phyloP scores from a whole-genome alignment of 2,888 invertebrate genomes.

The Piscicola geometra region DNA sequence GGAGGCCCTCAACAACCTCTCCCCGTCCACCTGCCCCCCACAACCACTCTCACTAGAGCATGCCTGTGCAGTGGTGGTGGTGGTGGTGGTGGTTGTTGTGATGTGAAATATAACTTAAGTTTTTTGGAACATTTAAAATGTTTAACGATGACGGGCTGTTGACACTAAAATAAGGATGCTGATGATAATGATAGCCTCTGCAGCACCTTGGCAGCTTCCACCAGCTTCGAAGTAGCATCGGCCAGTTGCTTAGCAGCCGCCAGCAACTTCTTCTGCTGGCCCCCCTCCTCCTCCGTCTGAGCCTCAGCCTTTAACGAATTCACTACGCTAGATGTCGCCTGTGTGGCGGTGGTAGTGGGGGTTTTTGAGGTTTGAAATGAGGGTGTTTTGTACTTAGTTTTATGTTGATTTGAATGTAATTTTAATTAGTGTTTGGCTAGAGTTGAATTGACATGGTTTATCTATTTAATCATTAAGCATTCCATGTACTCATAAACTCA shows the following conservation, averaged over 20 bases:
- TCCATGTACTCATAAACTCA: too few relatives aligned
- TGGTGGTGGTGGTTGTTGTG: too few relatives aligned
- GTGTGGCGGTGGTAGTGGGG: constrained; percentile 25
- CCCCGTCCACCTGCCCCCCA: constrained; percentile 78
- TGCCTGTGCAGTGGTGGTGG: constrained; percentile 56
- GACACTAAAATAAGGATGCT: background rate
- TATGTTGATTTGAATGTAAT: too few relatives aligned
- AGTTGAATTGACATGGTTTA: too few relatives aligned
- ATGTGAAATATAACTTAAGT: too few relatives aligned
- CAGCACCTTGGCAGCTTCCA: constrained; percentile 77
- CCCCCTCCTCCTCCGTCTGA: constrained; percentile 77
- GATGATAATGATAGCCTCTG: background rate
- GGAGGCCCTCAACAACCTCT: constrained; percentile 78
- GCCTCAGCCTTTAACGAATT: constrained; percentile 91
- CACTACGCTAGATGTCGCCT: constrained; percentile 85
- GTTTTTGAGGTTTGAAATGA: too few relatives aligned
- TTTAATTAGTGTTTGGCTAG: too few relatives aligned
- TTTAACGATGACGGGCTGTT: too few relatives aligned
- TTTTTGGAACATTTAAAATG: too few relatives aligned
- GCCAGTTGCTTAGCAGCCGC: constrained; percentile 89
- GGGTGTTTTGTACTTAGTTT: too few relatives aligned
- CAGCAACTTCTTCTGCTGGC: constrained; percentile 79
- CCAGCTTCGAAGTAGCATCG: constrained; percentile 93
- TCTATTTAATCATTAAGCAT: too few relatives aligned
- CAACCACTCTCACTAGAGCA: constrained; percentile 74